Conservation (phyloP, 2,888 invertebrate genomes). For the Clusia tigrina region DNA sequence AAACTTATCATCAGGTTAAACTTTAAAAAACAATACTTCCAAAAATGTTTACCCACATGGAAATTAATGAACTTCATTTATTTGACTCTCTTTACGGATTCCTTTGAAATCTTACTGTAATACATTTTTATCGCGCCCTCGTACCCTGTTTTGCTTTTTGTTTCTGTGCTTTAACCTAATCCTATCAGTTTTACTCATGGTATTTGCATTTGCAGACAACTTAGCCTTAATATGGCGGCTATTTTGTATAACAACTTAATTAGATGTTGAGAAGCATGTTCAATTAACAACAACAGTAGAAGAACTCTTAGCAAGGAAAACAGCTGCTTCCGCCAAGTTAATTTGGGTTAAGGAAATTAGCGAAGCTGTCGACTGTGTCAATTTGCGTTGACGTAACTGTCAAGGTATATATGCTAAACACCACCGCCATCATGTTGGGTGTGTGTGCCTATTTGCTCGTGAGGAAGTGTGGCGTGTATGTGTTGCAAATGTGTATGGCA, state of each 20-base stretch:
- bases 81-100: not conserved
- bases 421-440: too few species aligned
- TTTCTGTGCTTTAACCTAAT: too few species aligned
- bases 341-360: constrained; percentile 45
- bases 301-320: not conserved
- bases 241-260: constrained; percentile 53
- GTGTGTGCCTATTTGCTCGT: not conserved
- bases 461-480: not conserved
- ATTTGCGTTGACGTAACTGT: not conserved
- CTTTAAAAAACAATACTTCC: too few species aligned
- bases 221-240: too few species aligned
- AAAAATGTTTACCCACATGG: too few species aligned
- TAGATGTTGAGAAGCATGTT: constrained; percentile 43
- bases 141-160: too few species aligned
- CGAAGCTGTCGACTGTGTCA: constrained; percentile 51
- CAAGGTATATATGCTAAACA: not conserved
- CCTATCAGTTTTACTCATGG: too few species aligned
- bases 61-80: too few species aligned
- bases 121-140: too few species aligned
- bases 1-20: too few species aligned
- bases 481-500: not conserved
- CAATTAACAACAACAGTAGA: constrained; percentile 3
- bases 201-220: too few species aligned
- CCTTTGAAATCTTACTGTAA: not conserved
- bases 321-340: not conserved